Evolutionary conservation across 2,888 invertebrate genomes (phyloP).

Genomic region (Orchestes rusci): DNA sequence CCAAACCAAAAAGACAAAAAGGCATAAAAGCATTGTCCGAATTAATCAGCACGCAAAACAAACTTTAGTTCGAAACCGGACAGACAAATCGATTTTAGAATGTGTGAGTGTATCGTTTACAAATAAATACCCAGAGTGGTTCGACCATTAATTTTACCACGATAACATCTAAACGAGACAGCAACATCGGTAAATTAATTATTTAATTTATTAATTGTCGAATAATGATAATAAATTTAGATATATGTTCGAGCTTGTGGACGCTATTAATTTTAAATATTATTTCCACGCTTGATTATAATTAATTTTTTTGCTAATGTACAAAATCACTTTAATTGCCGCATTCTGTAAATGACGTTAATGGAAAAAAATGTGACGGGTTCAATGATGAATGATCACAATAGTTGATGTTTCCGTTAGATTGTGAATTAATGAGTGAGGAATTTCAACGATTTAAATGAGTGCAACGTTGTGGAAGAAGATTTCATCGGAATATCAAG

Average conservation of each 20-base stretch:
- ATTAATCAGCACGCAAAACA: slow-evolving; percentile 2
- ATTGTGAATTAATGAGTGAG: no score
- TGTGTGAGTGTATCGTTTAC: slow-evolving; percentile 11
- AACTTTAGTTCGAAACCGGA: neutral
- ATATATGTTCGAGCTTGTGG: slow-evolving; percentile 11
- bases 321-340: no score
- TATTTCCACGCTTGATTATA: no score
- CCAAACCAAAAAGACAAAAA: neutral
- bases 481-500: no score
- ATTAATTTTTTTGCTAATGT: no score
- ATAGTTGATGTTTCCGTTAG: no score
- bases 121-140: slow-evolving; percentile 11
- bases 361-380: no score
- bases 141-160: slow-evolving; percentile 15
- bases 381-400: no score
- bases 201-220: slow-evolving; percentile 20
- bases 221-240: slow-evolving; percentile 18
- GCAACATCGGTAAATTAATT: slow-evolving; percentile 20
- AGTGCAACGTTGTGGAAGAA: no score
- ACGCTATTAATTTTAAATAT: slow-evolving; percentile 7
- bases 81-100: slow-evolving; percentile 13
- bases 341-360: no score
- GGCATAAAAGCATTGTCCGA: neutral
- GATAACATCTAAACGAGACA: slow-evolving; percentile 21
- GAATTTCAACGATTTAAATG: no score